Percentiles rank a stretch among this genome's conserved stretches.
Conservation (phyloP, 92 coral and sea anemone species). For the Epizoanthus ramosus region DNA sequence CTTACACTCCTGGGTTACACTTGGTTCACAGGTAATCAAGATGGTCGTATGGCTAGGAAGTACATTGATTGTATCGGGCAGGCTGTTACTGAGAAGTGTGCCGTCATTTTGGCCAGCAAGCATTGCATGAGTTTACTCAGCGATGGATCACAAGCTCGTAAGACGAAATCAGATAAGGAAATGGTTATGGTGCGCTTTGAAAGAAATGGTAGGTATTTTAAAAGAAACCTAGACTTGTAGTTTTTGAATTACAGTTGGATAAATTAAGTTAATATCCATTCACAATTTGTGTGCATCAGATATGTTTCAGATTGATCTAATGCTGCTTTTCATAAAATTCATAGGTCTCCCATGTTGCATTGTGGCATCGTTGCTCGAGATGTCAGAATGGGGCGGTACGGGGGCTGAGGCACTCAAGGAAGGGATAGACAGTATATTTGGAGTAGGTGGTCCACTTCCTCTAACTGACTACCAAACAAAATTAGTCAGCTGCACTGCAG, state of each 20-base stretch:
- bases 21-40: constrained; percentile 32
- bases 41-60: constrained; percentile 15
- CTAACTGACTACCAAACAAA: neutral
- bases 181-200: constrained; percentile 46
- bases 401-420: no score
- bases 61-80: constrained; percentile 6
- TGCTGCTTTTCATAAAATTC: no score
- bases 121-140: constrained; percentile 41
- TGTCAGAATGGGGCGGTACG: no score
- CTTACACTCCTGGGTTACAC: no score
- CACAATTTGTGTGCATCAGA: no score
- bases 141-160: constrained; percentile 42
- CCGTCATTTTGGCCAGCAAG: constrained; percentile 15
- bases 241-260: no score
- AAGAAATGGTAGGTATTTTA: constrained; percentile 9
- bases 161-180: constrained; percentile 35
- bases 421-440: neutral
- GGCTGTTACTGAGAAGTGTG: constrained; percentile 30
- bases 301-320: no score
- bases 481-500: neutral
- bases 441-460: neutral
- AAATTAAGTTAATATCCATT: no score
- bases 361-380: no score
- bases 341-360: no score
- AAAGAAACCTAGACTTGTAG: no score